Conservation (phyloP, 2,113 vertebrate genomes). For the Campylomormyrus numenius region DNA sequence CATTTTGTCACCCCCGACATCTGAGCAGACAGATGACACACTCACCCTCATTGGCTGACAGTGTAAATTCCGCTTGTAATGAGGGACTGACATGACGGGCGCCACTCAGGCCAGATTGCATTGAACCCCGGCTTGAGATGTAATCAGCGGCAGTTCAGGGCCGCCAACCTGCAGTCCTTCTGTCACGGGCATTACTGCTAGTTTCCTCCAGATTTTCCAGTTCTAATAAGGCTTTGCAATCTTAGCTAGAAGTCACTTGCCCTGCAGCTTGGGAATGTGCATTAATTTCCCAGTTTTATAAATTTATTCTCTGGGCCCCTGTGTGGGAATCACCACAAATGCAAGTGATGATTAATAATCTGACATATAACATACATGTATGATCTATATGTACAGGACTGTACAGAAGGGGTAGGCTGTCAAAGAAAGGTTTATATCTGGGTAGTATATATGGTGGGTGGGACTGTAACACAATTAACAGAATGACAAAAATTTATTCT, state of each 20-base stretch:
- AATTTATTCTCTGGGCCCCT: neutral
- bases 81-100: neutral
- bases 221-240: neutral
- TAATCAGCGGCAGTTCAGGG: constrained; percentile 4
- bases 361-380: neutral
- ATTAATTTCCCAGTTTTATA: neutral
- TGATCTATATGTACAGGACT: neutral
- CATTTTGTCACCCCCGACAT: neutral
- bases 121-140: constrained; percentile 1
- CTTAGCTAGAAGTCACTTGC: neutral
- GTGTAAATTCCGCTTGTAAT: neutral
- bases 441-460: neutral
- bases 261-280: neutral
- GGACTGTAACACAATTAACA: neutral
- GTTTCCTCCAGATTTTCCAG: neutral
- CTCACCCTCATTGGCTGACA: neutral
- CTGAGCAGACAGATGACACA: neutral
- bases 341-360: neutral
- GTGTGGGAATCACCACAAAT: neutral
- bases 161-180: neutral
- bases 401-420: neutral
- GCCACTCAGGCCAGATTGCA: neutral
- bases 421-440: neutral
- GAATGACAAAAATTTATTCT: neutral
- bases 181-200: neutral